Conservation (phyloP, 2,797 vertebrate species). For the Tangara arthus region DNA sequence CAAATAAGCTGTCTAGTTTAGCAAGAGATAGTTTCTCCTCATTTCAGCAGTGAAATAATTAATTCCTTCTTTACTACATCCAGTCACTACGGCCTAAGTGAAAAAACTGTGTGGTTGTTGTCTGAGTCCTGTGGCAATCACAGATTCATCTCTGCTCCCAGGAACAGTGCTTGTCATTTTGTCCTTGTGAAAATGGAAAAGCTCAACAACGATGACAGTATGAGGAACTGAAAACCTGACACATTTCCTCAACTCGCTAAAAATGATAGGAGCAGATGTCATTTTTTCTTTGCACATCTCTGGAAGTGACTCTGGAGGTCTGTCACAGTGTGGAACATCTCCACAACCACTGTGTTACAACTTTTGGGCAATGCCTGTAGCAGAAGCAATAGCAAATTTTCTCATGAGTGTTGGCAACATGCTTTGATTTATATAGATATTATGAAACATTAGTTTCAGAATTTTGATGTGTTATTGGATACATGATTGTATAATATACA, state of each 20-base stretch:
- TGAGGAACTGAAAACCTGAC: conserved; percentile 3
- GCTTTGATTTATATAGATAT: not conserved
- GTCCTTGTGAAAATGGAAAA: conserved; percentile 23
- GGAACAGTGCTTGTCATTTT: conserved; percentile 18
- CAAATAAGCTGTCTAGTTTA: not conserved
- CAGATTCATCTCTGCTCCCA: not conserved
- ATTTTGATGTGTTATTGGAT: not conserved
- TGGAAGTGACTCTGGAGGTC: conserved; percentile 10
- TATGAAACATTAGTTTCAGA: not conserved
- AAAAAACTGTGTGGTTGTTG: not conserved
- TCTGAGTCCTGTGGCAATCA: not conserved
- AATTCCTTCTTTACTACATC: not conserved
- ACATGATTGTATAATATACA: not conserved
- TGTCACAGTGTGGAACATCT: conserved; percentile 11
- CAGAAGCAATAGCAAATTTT: not conserved
- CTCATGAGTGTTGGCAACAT: not conserved
- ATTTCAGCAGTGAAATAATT: not conserved
- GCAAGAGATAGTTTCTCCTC: not conserved
- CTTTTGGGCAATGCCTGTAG: not conserved
- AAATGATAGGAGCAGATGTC: conserved; percentile 37
- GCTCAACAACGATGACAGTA: not conserved
- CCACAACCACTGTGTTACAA: not conserved
- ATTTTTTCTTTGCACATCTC: not conserved
- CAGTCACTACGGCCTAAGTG: not conserved
- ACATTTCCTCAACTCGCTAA: not conserved